Percentiles rank a stretch among this genome's conserved stretches.
These are phyloP conservation scores for Pristiophorus japonicus DNA, from an alignment of 2,113 vertebrate genomes.

Conservation along the genomic window DNA sequence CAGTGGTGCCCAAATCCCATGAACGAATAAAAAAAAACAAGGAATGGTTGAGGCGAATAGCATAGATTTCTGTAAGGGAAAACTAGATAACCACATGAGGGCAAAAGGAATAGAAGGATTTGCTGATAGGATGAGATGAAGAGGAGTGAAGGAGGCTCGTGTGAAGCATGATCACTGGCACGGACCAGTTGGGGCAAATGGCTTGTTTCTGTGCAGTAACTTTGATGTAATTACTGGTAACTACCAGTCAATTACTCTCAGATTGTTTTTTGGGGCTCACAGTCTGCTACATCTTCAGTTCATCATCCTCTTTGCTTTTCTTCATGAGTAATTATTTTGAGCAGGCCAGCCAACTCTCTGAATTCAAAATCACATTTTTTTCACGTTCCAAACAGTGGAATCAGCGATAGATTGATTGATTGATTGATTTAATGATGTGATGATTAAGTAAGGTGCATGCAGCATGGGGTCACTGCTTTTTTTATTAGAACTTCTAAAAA, in stretches of 20 bases:
- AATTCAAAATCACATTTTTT: neutral
- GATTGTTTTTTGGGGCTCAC: neutral
- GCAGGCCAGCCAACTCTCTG: too few species aligned
- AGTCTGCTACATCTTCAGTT: neutral
- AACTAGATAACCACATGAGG: too few species aligned
- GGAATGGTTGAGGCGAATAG: too few species aligned
- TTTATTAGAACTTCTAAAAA: neutral
- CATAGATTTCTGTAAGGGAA: too few species aligned
- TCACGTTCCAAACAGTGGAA: neutral
- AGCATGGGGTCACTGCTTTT: neutral
- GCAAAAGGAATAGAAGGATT: too few species aligned
- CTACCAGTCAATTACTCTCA: neutral
- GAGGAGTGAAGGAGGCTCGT: too few species aligned
- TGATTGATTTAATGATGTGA: neutral
- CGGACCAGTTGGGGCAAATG: too few species aligned
- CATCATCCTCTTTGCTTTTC: neutral
- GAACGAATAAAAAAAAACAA: too few species aligned
- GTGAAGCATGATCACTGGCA: too few species aligned
- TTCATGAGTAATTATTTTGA: neutral
- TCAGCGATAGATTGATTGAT: neutral
- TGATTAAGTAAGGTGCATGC: neutral
- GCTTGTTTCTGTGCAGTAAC: too few species aligned
- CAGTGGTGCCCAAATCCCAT: too few species aligned
- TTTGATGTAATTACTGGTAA: neutral
- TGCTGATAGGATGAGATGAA: too few species aligned